These are phyloP conservation scores for Heterochromis multidens DNA, from an alignment of 2,113 vertebrate species.

Conservation along the genomic window DNA sequence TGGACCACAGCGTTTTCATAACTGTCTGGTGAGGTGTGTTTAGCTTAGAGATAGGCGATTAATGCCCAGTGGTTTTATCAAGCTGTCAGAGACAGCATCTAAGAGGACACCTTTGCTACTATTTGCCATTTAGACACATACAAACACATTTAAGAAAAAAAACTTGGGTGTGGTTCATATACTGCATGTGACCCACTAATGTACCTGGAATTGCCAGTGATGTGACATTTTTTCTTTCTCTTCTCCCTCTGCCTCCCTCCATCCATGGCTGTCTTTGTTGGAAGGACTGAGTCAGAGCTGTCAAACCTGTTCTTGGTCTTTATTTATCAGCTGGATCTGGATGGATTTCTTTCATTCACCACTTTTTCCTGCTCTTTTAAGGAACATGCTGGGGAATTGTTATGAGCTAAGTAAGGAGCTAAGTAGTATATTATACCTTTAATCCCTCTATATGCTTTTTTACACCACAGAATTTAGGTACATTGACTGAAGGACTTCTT, in stretches of 20 bases:
- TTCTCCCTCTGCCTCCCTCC: constrained; percentile 8
- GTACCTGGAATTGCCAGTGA: constrained; percentile 4
- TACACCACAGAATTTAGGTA: background rate
- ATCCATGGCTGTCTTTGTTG: background rate
- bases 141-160: background rate
- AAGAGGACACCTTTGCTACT: background rate
- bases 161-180: constrained; percentile 1
- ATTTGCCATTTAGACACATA: background rate
- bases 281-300: constrained; percentile 28
- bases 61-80: background rate
- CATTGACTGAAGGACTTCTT: background rate
- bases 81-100: background rate
- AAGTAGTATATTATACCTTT: background rate
- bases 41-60: background rate
- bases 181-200: background rate
- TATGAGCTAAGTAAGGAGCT: background rate
- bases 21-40: background rate
- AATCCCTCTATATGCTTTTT: background rate
- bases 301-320: constrained; percentile 55
- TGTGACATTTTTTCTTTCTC: background rate
- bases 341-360: constrained; percentile 22
- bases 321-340: constrained; percentile 36
- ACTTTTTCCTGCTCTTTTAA: constrained; percentile 29
- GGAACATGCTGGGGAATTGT: background rate
- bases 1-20: constrained; percentile 3